These are phyloP conservation scores for Cyprinodon diabolis DNA, from an alignment of 2,797 vertebrate species.

Conservation along the genomic window DNA sequence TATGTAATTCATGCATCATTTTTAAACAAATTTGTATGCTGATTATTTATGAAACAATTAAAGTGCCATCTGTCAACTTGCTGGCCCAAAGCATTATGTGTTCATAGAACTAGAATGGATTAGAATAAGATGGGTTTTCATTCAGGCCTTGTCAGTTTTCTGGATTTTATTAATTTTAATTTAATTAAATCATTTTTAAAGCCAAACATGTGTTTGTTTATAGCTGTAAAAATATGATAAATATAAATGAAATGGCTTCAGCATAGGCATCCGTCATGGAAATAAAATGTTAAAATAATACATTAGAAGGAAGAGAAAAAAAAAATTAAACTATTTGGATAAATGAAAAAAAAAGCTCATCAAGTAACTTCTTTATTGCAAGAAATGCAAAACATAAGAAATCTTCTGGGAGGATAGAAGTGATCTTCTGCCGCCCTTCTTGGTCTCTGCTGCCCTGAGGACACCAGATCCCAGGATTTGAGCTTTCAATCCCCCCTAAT, in stretches of 20 bases:
- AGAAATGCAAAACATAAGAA: conserved; percentile 2
- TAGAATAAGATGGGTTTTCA: background rate
- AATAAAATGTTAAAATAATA: background rate
- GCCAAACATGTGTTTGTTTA: background rate
- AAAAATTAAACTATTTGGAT: background rate
- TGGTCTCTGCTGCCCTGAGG: conserved; percentile 48
- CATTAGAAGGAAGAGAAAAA: background rate
- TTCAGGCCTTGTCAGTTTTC: background rate
- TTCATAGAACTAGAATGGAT: background rate
- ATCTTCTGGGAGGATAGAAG: conserved; percentile 22
- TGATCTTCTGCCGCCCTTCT: conserved; percentile 26
- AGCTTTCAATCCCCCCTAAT: conserved; percentile 72
- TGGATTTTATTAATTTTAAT: background rate
- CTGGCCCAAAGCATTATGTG: background rate
- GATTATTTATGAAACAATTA: background rate
- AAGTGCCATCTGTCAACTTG: background rate
- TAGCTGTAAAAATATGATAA: background rate
- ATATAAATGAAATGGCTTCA: background rate
- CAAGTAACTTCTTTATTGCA: background rate
- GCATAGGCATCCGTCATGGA: background rate
- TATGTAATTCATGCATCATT: background rate
- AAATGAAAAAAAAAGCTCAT: background rate
- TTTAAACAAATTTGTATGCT: background rate
- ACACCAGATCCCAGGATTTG: conserved; percentile 82
- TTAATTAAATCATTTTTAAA: background rate